Percentiles rank a stretch among this genome's conserved stretches.
These are phyloP conservation scores for Steinernema scapterisci DNA, from an alignment of 2,888 invertebrate species.

Conservation along the genomic window DNA sequence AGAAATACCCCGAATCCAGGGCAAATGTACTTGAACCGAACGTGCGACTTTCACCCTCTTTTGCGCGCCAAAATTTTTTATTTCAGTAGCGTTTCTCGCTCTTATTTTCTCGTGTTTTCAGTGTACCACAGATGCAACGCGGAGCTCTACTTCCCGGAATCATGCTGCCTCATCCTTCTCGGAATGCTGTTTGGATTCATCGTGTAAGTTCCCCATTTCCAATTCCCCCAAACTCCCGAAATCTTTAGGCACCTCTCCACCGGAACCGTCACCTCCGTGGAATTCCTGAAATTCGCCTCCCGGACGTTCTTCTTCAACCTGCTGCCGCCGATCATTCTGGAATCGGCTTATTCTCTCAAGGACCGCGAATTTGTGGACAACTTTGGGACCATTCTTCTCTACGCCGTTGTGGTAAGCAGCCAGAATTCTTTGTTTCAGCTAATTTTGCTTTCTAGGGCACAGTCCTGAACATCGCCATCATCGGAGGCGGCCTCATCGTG, in stretches of 20 bases:
- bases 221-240: neutral
- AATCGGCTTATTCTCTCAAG: slow-evolving; percentile 73
- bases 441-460: slow-evolving; percentile 59
- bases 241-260: neutral
- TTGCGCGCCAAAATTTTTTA: too few species aligned
- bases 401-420: slow-evolving; percentile 72
- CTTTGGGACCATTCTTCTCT: slow-evolving; percentile 72
- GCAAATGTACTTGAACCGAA: too few species aligned
- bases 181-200: slow-evolving; percentile 68
- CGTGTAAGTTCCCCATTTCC: neutral
- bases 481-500: slow-evolving; percentile 54
- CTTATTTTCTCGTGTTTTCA: slow-evolving; percentile 28
- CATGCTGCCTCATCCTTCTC: slow-evolving; percentile 71
- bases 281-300: slow-evolving; percentile 68
- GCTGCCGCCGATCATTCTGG: slow-evolving; percentile 72
- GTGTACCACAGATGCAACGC: slow-evolving; percentile 59
- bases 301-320: slow-evolving; percentile 71
- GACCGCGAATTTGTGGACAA: slow-evolving; percentile 72
- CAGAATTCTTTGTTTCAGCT: neutral
- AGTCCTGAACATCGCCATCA: slow-evolving; percentile 66
- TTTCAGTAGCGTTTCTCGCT: neutral
- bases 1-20: too few species aligned
- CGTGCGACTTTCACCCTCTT: too few species aligned
- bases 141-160: slow-evolving; percentile 59
- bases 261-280: slow-evolving; percentile 41